Conservation (phyloP, 2,888 invertebrate genomes). For the Acleris literana region DNA sequence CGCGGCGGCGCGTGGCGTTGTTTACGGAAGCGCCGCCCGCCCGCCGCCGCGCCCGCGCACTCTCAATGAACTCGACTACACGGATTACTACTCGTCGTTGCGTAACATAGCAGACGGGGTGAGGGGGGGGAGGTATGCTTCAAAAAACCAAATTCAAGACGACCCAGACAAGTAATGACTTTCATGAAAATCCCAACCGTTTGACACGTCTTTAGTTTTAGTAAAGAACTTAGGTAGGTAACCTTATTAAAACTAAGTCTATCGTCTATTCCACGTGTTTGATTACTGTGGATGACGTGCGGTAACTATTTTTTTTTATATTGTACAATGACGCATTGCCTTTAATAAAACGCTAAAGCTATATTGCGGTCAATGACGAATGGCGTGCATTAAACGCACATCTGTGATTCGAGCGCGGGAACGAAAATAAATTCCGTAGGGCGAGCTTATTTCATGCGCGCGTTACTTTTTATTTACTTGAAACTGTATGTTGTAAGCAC, state of each 20-base stretch:
- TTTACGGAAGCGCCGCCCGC: slow-evolving; percentile 56
- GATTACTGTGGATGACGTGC: not conserved
- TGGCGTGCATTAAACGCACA: slow-evolving; percentile 30
- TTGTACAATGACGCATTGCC: slow-evolving; percentile 11
- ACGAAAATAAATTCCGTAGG: slow-evolving; percentile 31
- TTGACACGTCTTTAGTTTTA: too few relatives aligned
- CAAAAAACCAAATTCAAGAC: not conserved
- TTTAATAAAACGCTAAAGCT: slow-evolving; percentile 11
- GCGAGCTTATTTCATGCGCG: slow-evolving; percentile 25
- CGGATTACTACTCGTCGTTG: slow-evolving; percentile 36
- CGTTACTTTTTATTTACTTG: slow-evolving; percentile 24
- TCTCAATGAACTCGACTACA: slow-evolving; percentile 36
- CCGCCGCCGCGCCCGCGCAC: slow-evolving; percentile 42
- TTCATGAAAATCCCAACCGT: too few relatives aligned
- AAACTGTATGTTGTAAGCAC: slow-evolving; percentile 4
- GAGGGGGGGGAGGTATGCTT: slow-evolving; percentile 26
- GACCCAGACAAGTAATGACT: too few relatives aligned
- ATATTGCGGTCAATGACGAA: slow-evolving; percentile 28
- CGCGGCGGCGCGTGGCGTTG: slow-evolving; percentile 42
- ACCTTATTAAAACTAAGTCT: too few relatives aligned
- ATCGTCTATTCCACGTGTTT: not conserved
- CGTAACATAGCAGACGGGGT: slow-evolving; percentile 16
- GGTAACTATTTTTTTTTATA: not conserved
- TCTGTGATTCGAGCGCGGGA: slow-evolving; percentile 34
- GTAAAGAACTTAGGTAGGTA: too few relatives aligned